Base-by-base conservation (phyloP, 92 coral and sea anemone species). In the Pocillopora meandrina region DNA sequence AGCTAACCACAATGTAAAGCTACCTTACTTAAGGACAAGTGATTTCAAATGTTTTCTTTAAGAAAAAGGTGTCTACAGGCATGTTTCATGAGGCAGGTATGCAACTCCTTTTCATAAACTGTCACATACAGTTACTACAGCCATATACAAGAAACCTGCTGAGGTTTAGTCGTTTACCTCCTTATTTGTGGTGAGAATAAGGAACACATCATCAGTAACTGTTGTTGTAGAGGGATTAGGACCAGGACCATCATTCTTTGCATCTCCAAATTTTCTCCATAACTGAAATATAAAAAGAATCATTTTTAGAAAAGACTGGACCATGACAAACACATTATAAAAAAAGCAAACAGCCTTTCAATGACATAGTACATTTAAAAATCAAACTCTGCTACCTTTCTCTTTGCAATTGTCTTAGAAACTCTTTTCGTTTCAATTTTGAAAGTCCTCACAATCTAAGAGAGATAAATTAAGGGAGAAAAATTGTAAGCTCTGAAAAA, bases 241-340 rank as follows among this genome's bases (percentile, higher is more conserved):
- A 3, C 99, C 99, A 20, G 98, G 97, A 14, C 94, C 94, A 81
- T 96, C 99, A 77, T 73, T 89, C 75, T 94, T 94, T 63, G 98
- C 95, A 86, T 96, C 99, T 65, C 99, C 99, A 94, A 96, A 96
- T 77, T 96, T 96, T 82, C 87, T 81, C 99, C 98, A 96, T 69
- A 92, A 82, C 98, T 96, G 65, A 84, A 77, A 52, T 47, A 5
- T 42, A 42, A 42, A 33, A 47, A 55, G 55, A 55, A 49, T 34
- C 0, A n/a, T 33, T 16, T 19, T 17, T 3, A 49, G 5, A 72
- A 21, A 57, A 16, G n/a, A 19, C 47, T 9, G 57, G 36, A 26
- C 9, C 49, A 42, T 42, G 49, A 42, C n/a, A n/a, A n/a, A n/a
- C n/a, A n/a, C n/a, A n/a, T n/a, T n/a, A n/a, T n/a, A n/a, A n/a